phyloP scores from a whole-genome alignment of 2,113 vertebrate species.

The Lepus americanus region DNA sequence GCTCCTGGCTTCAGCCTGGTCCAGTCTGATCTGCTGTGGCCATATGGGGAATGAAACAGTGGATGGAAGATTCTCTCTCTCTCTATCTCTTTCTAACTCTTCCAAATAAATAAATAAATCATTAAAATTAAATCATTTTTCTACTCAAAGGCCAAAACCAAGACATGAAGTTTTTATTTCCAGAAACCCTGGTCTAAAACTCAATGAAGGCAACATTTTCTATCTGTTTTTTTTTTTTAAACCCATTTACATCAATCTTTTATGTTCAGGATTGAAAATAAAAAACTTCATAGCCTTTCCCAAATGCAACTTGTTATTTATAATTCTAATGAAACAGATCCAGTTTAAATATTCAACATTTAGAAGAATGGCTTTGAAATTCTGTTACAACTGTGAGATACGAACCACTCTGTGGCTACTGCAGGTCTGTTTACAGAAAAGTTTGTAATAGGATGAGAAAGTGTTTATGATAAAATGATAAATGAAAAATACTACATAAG shows the following conservation, averaged over 20 bases:
- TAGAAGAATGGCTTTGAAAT: constrained; percentile 47
- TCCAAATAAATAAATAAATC: no score
- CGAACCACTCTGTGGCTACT: background rate
- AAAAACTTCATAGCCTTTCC: constrained; percentile 31
- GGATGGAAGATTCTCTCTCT: no score
- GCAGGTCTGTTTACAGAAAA: background rate
- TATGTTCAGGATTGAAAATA: constrained; percentile 28
- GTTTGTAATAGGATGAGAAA: constrained; percentile 40
- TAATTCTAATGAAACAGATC: constrained; percentile 36
- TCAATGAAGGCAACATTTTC: constrained; percentile 7
- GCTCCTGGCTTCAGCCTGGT: no score
- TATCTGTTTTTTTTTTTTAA: background rate
- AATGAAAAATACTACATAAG: constrained; percentile 42
- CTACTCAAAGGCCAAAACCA: constrained; percentile 43
- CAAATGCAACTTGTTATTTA: constrained; percentile 54
- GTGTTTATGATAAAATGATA: constrained; percentile 48
- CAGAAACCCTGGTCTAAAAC: constrained; percentile 35
- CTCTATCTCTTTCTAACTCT: no score
- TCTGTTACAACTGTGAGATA: constrained; percentile 22
- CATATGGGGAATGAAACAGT: no score
- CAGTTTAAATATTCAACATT: background rate
- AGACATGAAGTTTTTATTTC: constrained; percentile 44
- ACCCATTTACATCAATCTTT: background rate
- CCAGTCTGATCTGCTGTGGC: no score
- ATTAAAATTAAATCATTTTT: background rate